Conservation (phyloP, 2,888 invertebrate genomes). For the Papilio gigon region DNA sequence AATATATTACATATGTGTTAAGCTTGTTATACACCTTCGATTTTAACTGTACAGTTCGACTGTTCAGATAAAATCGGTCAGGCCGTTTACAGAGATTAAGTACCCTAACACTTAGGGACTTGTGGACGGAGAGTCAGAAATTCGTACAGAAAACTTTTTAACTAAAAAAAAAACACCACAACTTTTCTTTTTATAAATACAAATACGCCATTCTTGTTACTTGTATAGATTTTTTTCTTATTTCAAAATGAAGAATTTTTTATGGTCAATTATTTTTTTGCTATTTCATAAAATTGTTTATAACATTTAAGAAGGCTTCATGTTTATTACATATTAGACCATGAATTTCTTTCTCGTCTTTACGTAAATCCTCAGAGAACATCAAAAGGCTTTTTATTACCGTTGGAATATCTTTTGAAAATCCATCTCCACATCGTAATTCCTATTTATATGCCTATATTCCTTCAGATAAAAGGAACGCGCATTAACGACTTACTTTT, state of each 20-base stretch:
- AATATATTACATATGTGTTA: neutral
- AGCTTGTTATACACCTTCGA: neutral
- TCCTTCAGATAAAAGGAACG: constrained; percentile 39
- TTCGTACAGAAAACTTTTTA: no score
- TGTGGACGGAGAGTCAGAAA: no score
- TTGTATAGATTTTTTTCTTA: no score
- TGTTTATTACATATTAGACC: constrained; percentile 34
- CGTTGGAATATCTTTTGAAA: constrained; percentile 46
- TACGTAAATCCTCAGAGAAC: constrained; percentile 43
- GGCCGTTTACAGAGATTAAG: no score
- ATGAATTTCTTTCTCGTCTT: constrained; percentile 36
- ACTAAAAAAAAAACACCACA: no score
- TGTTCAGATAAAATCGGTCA: no score
- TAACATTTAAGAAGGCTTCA: constrained; percentile 36
- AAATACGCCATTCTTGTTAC: no score
- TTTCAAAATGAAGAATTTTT: no score
- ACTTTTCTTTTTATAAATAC: no score
- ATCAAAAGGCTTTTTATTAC: constrained; percentile 46
- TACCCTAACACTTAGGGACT: no score
- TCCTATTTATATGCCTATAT: constrained; percentile 44
- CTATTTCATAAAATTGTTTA: constrained; percentile 16
- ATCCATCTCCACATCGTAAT: constrained; percentile 46
- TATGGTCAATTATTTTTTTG: constrained; percentile 6
- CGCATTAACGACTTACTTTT: constrained; percentile 29
- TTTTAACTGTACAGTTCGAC: no score